Percentiles rank a stretch among this genome's conserved stretches.
Evolutionary conservation across 2,888 invertebrate genomes (phyloP).

Genomic region (Micoletzkya japonica): DNA sequence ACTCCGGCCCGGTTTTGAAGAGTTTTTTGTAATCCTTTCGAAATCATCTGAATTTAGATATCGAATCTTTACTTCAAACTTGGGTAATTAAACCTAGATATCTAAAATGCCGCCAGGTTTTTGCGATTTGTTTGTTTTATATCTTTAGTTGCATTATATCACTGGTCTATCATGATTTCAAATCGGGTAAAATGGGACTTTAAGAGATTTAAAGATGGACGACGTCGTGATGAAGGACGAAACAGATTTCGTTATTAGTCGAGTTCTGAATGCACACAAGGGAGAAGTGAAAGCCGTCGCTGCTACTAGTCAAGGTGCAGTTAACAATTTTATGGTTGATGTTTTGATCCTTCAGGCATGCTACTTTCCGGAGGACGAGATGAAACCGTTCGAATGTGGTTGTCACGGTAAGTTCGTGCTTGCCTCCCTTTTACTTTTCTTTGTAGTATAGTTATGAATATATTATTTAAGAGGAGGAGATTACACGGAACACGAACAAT

Average conservation of each 20-base stretch:
- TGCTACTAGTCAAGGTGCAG: constrained; percentile 20
- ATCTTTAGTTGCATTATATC: no score
- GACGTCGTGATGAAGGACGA: constrained; percentile 28
- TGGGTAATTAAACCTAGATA: no score
- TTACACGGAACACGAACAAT: constrained; percentile 25
- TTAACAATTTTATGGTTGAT: not conserved
- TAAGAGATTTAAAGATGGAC: constrained; percentile 3
- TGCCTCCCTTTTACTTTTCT: not conserved
- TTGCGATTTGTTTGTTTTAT: no score
- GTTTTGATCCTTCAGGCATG: constrained; percentile 29
- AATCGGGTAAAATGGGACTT: no score
- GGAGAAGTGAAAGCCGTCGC: constrained; percentile 25
- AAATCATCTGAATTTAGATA: no score
- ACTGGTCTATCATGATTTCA: no score
- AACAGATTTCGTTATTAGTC: constrained; percentile 12
- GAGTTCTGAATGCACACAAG: constrained; percentile 23
- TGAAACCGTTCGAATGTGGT: constrained; percentile 47
- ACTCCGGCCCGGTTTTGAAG: no score
- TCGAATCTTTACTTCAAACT: no score
- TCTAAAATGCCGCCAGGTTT: no score
- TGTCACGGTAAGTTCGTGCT: constrained; percentile 31
- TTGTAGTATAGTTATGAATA: not conserved
- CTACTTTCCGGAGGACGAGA: constrained; percentile 51
- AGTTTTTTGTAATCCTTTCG: no score
- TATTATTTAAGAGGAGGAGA: constrained; percentile 34